Evolutionary conservation across 2,797 vertebrate genomes (phyloP).

Genomic region (Mareca penelope): DNA sequence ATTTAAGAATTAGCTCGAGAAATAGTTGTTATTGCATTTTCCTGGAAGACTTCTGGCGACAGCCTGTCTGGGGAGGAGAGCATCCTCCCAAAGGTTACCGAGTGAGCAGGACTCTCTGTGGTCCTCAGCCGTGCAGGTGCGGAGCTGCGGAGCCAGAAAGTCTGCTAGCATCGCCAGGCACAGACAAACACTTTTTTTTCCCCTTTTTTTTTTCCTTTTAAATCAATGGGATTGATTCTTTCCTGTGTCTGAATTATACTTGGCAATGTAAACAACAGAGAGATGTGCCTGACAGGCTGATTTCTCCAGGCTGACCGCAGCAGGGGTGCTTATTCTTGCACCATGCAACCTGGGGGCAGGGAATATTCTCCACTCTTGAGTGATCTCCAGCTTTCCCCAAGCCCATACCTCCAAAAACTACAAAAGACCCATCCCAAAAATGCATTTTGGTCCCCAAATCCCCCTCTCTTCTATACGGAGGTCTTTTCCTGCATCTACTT

Average conservation of each 20-base stretch:
- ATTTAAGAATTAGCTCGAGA: not conserved
- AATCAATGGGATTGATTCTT: not conserved
- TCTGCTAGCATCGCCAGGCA: not conserved
- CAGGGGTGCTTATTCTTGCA: not conserved
- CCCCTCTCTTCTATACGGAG: rapidly evolving
- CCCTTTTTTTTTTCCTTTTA: not conserved
- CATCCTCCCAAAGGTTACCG: not conserved
- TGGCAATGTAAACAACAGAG: not conserved
- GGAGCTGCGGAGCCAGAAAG: not conserved
- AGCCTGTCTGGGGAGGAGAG: not conserved
- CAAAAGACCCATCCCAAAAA: not conserved
- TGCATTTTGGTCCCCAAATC: not conserved
- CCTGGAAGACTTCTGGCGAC: not conserved
- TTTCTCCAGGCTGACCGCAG: not conserved
- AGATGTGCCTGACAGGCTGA: not conserved
- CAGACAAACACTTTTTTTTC: not conserved
- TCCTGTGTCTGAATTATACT: not conserved
- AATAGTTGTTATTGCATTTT: not conserved
- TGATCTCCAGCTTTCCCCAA: not conserved
- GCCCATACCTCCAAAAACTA: not conserved
- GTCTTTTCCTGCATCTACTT: rapidly evolving
- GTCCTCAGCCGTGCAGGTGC: not conserved
- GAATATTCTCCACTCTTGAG: not conserved
- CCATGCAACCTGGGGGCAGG: not conserved
- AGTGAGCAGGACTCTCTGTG: not conserved